Base-by-base conservation (phyloP, 2,888 invertebrate genomes). In the Merodon equestris region DNA sequence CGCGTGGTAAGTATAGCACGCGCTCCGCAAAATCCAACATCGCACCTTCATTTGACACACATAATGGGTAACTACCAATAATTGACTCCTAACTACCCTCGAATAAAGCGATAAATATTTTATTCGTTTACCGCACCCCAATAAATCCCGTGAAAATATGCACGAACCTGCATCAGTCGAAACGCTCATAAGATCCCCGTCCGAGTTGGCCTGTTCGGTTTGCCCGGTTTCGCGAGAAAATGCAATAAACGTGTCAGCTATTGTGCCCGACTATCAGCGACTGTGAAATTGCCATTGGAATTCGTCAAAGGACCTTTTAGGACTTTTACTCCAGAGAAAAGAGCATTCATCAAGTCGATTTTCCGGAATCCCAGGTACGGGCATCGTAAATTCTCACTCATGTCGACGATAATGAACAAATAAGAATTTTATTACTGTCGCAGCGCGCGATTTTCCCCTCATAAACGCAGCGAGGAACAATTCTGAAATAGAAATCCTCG, bases 71-170 rank as follows among this genome's bases (percentile, higher is more conserved):
- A 61, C 40, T 34, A 40, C 50, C 66, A 45, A 76, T 77, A 67
- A 77, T 77, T 68, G 77, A 72, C 77, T 77, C 61, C 67, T 77
- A 63, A 77, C 72, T 73, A 77, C 51, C 42, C 27, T 56, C 60
- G 73, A 72, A 77, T 67, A 77, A 72, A 77, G 77, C 58, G 77
- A 77, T 79, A 74, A 79, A 79, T 42, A 74, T 68, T 74, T 73
- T 74, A 73, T 79, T 54, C 68, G 48, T 79, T 79, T 79, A 74
- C 74, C 63, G 64, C 70, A 51, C 54, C 27, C n/a, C 27, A 27
- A 27, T 27, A 27, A 27, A 27, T 4, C 27, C n/a, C n/a, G n/a
- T n/a, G n/a, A n/a, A n/a, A n/a, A n/a, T n/a, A n/a, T 54, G 10
- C 77, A 73, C 77, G 73, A 64, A 38, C 1, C 13, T 48, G 47